Percentiles rank a stretch among this genome's conserved stretches.
These are phyloP conservation scores for Borostomias antarcticus DNA, from an alignment of 2,797 vertebrate species.

Conservation along the genomic window DNA sequence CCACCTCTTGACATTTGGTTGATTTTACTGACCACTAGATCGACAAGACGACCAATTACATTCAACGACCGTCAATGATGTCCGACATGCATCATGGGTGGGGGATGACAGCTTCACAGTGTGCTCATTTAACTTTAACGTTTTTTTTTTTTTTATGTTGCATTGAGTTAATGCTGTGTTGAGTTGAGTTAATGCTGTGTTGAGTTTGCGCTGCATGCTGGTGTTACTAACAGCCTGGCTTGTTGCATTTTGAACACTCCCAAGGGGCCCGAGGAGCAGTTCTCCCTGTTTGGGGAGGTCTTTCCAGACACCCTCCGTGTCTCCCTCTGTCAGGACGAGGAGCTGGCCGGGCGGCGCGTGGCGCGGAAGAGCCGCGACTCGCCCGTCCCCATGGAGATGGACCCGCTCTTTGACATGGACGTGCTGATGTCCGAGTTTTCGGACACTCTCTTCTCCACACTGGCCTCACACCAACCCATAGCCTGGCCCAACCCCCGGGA, in stretches of 20 bases:
- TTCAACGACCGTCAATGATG: too few species aligned
- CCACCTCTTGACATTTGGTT: too few species aligned
- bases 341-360: constrained; percentile 69
- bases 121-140: too few species aligned
- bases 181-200: constrained; percentile 19
- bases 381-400: constrained; percentile 95
- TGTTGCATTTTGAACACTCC: constrained; percentile 69
- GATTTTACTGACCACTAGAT: too few species aligned
- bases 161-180: neutral
- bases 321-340: constrained; percentile 90
- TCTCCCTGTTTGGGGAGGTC: constrained; percentile 81
- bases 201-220: constrained; percentile 49
- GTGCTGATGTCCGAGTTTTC: constrained; percentile 97
- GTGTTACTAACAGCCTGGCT: constrained; percentile 60
- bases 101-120: too few species aligned
- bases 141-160: neutral
- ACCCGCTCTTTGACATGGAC: constrained; percentile 91
- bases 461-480: constrained; percentile 90
- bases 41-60: too few species aligned
- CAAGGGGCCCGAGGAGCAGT: constrained; percentile 81
- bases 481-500: constrained; percentile 93
- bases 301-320: constrained; percentile 83
- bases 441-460: constrained; percentile 94
- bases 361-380: constrained; percentile 81
- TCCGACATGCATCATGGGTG: too few species aligned